Evolutionary conservation across 2,888 invertebrate genomes (phyloP), one percentile per base, ranked within the genome.

Genomic region (Archaeoteleia sp.): DNA sequence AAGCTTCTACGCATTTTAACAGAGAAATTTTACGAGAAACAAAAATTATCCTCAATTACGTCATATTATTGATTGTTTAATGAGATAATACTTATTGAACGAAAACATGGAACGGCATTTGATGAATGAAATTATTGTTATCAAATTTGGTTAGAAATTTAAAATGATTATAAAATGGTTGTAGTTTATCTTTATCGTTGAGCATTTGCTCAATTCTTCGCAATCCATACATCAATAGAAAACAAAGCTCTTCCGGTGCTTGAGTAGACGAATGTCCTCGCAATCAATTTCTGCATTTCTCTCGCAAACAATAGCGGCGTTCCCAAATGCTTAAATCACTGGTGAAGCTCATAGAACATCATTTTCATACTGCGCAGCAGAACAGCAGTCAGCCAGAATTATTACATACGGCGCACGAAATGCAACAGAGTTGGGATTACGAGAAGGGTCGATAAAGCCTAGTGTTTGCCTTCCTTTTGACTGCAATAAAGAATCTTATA

Each of bases 321-420:
- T 62, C 48, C 35, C 42, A 42, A 62, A 57, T 51, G 67, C 67
- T 57, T 67, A 57, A 67, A 67, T 67, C 51, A 57, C 42, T 42
- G 23, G 23, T 20, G 34, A 42, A 67, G 53, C 61, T 53, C 46
- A 57, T 43, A 42, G 57, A 60, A 55, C 51, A 67, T 61, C 45
- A 57, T 62, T 60, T 57, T 67, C 57, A 43, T 61, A 17, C 35
- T 42, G 29, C 14, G 40, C 7, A 12, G 42, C 8, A 27, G 10
- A 43, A 49, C 46, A 23, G 54, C 27, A 48, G 57, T 30, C 32
- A 6, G 37, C 46, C 23, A 7, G 46, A 45, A 48, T 54, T 65
- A 65, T 46, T 57, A 51, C 25, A 63, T 39, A 32, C 12, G 23
- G 34, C 20, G 37, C 5, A n/a, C 43, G 42, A 48, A 55, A 55